phyloP scores from a whole-genome alignment of 2,888 invertebrate genomes.

The Taenaris catops region DNA sequence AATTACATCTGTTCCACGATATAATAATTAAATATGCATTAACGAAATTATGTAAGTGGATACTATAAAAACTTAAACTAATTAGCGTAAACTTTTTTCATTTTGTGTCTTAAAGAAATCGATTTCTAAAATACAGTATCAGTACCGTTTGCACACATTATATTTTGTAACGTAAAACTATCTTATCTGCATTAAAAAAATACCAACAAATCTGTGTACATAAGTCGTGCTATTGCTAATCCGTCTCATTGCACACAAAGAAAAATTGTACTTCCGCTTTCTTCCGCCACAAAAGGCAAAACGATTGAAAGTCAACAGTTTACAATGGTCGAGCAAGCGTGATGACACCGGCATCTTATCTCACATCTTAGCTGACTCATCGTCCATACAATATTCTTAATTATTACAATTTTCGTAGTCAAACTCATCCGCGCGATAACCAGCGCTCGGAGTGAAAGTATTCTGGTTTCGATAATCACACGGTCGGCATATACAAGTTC shows the following conservation, averaged over 20 bases:
- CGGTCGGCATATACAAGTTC: slow-evolving; percentile 63
- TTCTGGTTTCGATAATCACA: slow-evolving; percentile 64
- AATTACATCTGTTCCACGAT: background rate
- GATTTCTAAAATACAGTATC: slow-evolving; percentile 7
- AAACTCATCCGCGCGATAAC: slow-evolving; percentile 55
- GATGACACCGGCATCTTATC: slow-evolving; percentile 66
- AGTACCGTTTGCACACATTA: background rate
- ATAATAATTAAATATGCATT: background rate
- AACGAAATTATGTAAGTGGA: background rate
- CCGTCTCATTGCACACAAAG: slow-evolving; percentile 59
- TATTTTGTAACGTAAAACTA: slow-evolving; percentile 7
- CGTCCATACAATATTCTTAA: slow-evolving; percentile 60
- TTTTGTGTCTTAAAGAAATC: slow-evolving; percentile 1
- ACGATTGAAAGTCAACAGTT: slow-evolving; percentile 61
- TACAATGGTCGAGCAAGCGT: slow-evolving; percentile 45
- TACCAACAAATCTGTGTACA: slow-evolving; percentile 2
- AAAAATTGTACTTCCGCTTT: slow-evolving; percentile 52
- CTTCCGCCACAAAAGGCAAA: slow-evolving; percentile 49
- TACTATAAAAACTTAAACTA: background rate
- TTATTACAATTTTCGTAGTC: slow-evolving; percentile 68
- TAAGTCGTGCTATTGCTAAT: slow-evolving; percentile 44
- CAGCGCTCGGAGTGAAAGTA: slow-evolving; percentile 67
- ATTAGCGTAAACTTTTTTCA: slow-evolving; percentile 1
- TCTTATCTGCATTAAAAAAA: slow-evolving; percentile 1
- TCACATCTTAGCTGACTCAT: slow-evolving; percentile 64